phyloP scores from a whole-genome alignment of 2,888 invertebrate species.

The Mimas tiliae region DNA sequence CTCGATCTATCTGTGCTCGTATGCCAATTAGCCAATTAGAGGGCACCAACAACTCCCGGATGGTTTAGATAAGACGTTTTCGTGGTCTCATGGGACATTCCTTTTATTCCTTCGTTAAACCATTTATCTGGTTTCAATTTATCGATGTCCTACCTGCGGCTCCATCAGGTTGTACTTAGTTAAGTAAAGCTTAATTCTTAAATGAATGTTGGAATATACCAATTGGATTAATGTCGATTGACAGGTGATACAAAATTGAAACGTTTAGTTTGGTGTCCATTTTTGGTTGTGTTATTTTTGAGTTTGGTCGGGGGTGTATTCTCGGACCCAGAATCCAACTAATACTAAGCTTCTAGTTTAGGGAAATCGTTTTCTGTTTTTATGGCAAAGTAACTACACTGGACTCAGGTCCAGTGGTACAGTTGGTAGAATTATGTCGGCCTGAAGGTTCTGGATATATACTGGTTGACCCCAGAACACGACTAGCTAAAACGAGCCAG shows the following conservation, averaged over 20 bases:
- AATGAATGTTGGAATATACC: constrained; percentile 55
- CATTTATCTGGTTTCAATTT: constrained; percentile 9
- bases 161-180: not conserved
- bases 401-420: no score
- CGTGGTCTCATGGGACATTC: constrained; percentile 55
- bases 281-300: constrained; percentile 39
- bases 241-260: constrained; percentile 59
- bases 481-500: no score
- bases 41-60: constrained; percentile 66
- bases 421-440: no score
- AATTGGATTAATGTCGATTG: constrained; percentile 61
- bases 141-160: not conserved
- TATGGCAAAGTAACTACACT: no score
- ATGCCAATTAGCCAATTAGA: constrained; percentile 85
- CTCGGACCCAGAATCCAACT: not conserved
- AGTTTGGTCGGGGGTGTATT: constrained; percentile 16
- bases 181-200: constrained; percentile 49
- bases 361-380: no score
- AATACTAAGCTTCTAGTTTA: no score
- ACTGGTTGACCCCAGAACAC: no score
- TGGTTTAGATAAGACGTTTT: constrained; percentile 66
- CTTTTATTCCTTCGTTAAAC: constrained; percentile 37
- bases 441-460: no score
- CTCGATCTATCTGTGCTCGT: constrained; percentile 73
- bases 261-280: constrained; percentile 54